These are phyloP conservation scores for Apodemia hepburni DNA, from an alignment of 2,888 invertebrate species.

Conservation along the genomic window DNA sequence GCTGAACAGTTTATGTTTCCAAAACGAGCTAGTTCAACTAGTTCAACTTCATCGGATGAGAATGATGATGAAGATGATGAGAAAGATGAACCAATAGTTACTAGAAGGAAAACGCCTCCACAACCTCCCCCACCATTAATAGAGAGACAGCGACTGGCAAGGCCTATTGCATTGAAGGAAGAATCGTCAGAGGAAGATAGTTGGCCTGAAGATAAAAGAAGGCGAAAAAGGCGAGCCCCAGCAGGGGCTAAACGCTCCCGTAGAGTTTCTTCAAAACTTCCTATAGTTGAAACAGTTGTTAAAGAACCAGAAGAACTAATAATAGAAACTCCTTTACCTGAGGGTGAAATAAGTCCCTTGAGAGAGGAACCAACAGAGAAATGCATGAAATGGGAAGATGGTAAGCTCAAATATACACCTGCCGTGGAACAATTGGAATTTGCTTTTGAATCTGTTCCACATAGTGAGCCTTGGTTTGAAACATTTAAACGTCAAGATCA, in stretches of 20 bases:
- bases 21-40: constrained; percentile 80
- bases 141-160: constrained; percentile 58
- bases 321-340: constrained; percentile 24
- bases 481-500: constrained; percentile 89
- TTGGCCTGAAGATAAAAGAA: constrained; percentile 57
- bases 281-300: constrained; percentile 30
- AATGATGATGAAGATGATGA: constrained; percentile 70
- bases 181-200: constrained; percentile 71
- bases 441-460: constrained; percentile 88
- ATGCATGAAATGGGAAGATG: constrained; percentile 74
- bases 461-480: constrained; percentile 88
- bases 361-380: constrained; percentile 43
- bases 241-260: constrained; percentile 43
- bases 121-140: constrained; percentile 49
- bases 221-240: constrained; percentile 48
- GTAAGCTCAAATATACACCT: constrained; percentile 64
- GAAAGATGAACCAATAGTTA: constrained; percentile 40
- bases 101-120: constrained; percentile 62
- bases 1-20: constrained; percentile 94
- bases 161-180: constrained; percentile 66
- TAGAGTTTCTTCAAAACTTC: constrained; percentile 33
- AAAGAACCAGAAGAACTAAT: constrained; percentile 31
- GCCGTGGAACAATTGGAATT: constrained; percentile 83
- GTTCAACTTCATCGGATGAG: constrained; percentile 79
- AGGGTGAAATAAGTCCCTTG: constrained; percentile 44